Evolutionary conservation across 2,797 vertebrate genomes (phyloP), one percentile per base, ranked within the genome.

Genomic region (Sebastes aleutianus): DNA sequence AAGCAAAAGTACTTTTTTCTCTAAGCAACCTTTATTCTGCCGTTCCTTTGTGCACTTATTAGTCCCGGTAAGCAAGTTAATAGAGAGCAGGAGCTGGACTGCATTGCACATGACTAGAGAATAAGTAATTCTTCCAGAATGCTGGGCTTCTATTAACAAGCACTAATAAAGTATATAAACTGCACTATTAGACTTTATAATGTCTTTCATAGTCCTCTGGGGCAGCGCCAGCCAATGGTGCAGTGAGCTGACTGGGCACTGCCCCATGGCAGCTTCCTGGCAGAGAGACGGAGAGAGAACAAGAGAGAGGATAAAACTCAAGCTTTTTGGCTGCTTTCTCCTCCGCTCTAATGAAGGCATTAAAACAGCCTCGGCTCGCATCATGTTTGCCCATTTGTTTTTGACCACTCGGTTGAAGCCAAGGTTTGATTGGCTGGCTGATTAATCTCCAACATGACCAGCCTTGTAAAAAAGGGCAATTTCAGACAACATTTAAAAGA

Each of bases 111-210:
- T 83, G 89, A 95, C 89, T 84, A 91, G 88, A 93, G 88, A 93
- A 92, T 88, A 91, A 89, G 85, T 90, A 89, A 90, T 93, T 93
- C 90, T 87, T 93, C 87, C 92, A 92, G 90, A 94, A 90, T 79
- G 88, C 89, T 67, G 70, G 85, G 77, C 90, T 92, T 89, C 93
- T 92, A 94, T 95, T 95, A 95, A 95, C 90, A 75, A 94, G 91
- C 87, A 74, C 90, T 92, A 95, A 95, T 95, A 95, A 96, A 96
- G 89, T 92, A 94, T 93, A 95, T 95, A 96, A 95, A 96, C 92
- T 94, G 90, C 90, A 92, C 93, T 94, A 93, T 95, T 95, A 93
- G 92, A 93, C 92, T 96, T 94, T 95, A 95, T 95, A 95, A 95
- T 94, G 93, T 94, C 90, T 94, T 95, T 95, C 93, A 94, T 92